Conservation (phyloP, 1,140 invertebrate species). For the Zeugodacus cucurbitae region DNA sequence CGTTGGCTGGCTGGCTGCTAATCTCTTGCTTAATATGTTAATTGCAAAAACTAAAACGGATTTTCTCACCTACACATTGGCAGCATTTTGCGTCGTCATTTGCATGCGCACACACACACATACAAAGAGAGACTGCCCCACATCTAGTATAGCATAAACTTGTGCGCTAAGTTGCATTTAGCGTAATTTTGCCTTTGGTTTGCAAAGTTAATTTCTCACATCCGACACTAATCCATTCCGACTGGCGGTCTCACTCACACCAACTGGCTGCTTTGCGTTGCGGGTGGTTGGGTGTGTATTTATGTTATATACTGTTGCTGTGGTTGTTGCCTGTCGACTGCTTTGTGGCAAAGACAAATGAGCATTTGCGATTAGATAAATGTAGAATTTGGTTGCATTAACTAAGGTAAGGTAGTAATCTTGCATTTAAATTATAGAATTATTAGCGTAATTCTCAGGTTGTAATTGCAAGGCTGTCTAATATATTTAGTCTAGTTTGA, state of each 20-base stretch:
- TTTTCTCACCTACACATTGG: conserved; percentile 1
- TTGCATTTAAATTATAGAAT: not conserved
- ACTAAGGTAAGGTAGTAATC: not conserved
- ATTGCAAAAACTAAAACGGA: conserved; percentile 37
- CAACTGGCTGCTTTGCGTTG: not conserved
- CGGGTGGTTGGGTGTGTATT: not conserved
- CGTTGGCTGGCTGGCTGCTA: conserved; percentile 1
- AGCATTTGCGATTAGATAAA: conserved; percentile 31
- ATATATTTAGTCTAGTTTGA: too few species aligned
- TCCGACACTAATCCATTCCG: conserved; percentile 32
- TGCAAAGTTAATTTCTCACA: conserved; percentile 38
- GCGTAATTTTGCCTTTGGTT: conserved; percentile 30
- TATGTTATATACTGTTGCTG: not conserved
- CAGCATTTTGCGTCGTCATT: not conserved
- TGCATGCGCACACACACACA: not conserved
- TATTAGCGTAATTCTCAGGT: not conserved
- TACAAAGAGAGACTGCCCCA: not conserved
- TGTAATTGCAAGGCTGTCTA: not conserved
- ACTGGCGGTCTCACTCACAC: conserved; percentile 9
- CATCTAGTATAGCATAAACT: not conserved
- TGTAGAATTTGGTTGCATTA: conserved; percentile 18
- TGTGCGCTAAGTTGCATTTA: conserved; percentile 11
- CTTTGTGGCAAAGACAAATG: conserved; percentile 26
- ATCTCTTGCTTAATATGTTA: conserved; percentile 39
- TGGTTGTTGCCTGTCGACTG: not conserved